Base-by-base conservation (phyloP, 1,140 invertebrate genomes). In the Manduca sexta region DNA sequence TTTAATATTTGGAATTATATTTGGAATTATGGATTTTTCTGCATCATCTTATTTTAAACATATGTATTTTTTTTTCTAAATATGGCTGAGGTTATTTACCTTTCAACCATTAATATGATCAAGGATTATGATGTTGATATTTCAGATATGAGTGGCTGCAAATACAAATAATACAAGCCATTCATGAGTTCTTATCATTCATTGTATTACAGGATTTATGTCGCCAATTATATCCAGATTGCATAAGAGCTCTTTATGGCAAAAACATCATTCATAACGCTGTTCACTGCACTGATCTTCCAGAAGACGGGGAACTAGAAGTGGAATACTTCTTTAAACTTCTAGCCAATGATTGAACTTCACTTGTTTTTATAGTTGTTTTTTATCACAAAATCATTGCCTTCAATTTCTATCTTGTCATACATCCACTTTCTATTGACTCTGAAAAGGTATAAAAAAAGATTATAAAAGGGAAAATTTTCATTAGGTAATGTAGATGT, bases 201-300 rank as follows among this genome's bases (percentile, higher is more conserved):
- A 40, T 49, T 35, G 37, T 47, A 3, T 69, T 55, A 6, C 71
- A 95, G 94, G 94, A 96, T 69, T 91, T 97, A 51, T 94, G 94
- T n/a, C 89, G 91, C 51, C 91, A 96, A 62, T 74, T 98, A 40
- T 89, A 95, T 65, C 95, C 96, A 1, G 86, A 93, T 47, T 93
- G 94, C 7, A 82, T 98, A 26, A 88, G 97, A 73, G 95, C 95
- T 1, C 89, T 90, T 42, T 98, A 93, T 89, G 97, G 97, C 0
- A 90, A 89, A 54, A 90, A 90, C 38, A 94, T 92, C 80, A 88
- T 96, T 18, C 89, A 93, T 66, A 98, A 98, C 88, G 95, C 94
- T 12, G 88, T 98, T 1, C 97, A 98, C 78, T 97, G 96, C 70
- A 97, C 96, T 15, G 96, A 98, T 89, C 87, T 98, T 38, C 89